A percentile compares a stretch with the other conserved stretches of the same genome.
These are phyloP conservation scores for Hylia prasina DNA, from an alignment of 2,113 vertebrate genomes.

Conservation along the genomic window DNA sequence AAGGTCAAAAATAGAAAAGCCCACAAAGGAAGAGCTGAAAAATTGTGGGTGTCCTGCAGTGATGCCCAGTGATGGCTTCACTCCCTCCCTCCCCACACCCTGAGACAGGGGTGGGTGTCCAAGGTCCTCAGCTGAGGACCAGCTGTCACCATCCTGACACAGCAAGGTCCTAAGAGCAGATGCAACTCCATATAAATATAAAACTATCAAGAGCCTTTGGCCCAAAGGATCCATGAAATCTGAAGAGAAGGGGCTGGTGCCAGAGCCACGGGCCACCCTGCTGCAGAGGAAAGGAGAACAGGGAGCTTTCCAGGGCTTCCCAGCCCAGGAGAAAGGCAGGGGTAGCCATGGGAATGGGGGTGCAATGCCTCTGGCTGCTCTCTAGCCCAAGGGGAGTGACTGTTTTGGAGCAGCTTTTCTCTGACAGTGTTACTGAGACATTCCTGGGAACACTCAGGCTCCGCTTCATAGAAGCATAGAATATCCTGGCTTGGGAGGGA, in stretches of 20 bases:
- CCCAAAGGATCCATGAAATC: no score
- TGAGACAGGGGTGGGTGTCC: background rate
- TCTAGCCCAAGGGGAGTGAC: background rate
- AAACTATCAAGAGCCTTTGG: no score
- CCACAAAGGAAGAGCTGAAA: background rate
- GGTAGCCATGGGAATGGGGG: fast-evolving
- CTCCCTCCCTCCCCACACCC: fast-evolving
- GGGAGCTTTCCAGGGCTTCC: background rate
- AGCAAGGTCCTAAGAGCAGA: no score
- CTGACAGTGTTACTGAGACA: background rate
- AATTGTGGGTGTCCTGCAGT: background rate
- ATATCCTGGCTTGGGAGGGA: background rate
- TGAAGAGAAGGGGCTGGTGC: background rate
- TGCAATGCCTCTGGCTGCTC: background rate
- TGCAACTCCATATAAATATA: no score
- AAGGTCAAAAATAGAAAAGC: constrained; percentile 44
- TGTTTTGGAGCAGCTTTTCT: background rate
- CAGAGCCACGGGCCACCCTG: background rate
- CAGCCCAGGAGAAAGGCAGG: background rate
- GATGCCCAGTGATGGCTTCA: background rate
- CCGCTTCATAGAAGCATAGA: background rate
- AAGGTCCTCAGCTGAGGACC: background rate
- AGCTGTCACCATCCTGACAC: no score
- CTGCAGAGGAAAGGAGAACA: background rate
- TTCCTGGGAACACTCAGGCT: background rate